Base-by-base conservation (phyloP, 1,140 invertebrate species). In the Arion vulgaris region DNA sequence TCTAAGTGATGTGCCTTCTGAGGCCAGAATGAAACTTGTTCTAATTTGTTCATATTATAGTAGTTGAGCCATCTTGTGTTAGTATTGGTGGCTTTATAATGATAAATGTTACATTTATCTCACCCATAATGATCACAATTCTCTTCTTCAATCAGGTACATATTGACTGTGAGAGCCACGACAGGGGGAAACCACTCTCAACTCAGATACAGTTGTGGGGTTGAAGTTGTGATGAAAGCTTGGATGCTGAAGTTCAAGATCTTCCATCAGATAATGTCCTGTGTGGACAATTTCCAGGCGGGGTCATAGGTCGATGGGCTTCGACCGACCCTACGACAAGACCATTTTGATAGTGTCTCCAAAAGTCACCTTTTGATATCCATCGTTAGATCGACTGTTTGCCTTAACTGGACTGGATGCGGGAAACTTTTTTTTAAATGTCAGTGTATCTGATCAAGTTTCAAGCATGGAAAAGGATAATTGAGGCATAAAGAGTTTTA, bases 321-420 rank as follows among this genome's bases (percentile, higher is more conserved):
- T 95, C 0, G 98, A 99, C 93, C 95, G 96, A 93, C 95, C 95
- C 69, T 98, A 98, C 91, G 98, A 99, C 89, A 95, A 95, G n/a
- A 93, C 99, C 0, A 93, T 93, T 0, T 99, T 95, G 90, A 89
- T 99, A 36, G 93, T 95, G 0, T 94, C 90, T 94, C 45, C 84
- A 87, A 80, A 93, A 94, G 73, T 92, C 93, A 74, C 94, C 92
- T 97, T 98, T 98, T 89, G 94, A 95, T 87, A 95, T 99, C 39
- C 95, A 97, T 87, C 93, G 94, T 26, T 90, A 94, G 97, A 97
- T 0, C 95, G 95, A 13, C 91, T 99, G 23, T 94, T 94, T 36
- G 96, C 97, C 0, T 93, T 95, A 26, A 95, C 96, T 0, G 94
- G 96, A 28, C 93, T 98, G 26, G 97, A 99, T 91, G 95, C 96